Evolutionary conservation across 2,888 invertebrate species (phyloP), one percentile per base, ranked within the genome.

Genomic region (Elmis aenea): DNA sequence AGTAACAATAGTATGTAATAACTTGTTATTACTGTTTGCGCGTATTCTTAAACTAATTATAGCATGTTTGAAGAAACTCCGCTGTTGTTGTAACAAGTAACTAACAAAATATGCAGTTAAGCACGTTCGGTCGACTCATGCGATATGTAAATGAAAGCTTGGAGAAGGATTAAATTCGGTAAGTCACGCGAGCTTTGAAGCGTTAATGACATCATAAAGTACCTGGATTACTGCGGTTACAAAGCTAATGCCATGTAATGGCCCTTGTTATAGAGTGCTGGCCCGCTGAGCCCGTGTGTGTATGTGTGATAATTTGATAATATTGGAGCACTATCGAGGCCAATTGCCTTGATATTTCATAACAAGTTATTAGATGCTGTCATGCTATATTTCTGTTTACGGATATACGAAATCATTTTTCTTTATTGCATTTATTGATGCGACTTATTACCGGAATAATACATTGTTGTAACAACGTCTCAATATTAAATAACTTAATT

Each of bases 191-290:
- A 62, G 52, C 57, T 55, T 54, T 52, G 55, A 55, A 57, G 59
- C 61, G 55, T 62, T 61, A 62, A 61, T 55, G 59, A 54, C 50
- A 55, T 52, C 57, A 54, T 64, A 62, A 64, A 64, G 51, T 59
- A 62, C 61, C 61, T 60, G 59, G 62, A 61, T 62, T 62, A 62
- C 48, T 54, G 55, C 51, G 58, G 57, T 59, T 60, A 61, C 60
- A 61, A 61, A 59, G 58, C 57, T 59, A 62, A 62, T 58, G 56
- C 59, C 60, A 41, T 59, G 59, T 62, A 60, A 62, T 59, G 58
- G 57, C 50, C 43, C 55, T 54, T 50, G 58, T 59, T 61, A 62
- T 61, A 46, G 57, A 55, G 58, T 59, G 59, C 52, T 45, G 58
- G 58, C 57, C 58, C 52, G 55, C 54, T 51, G 56, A 49, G 54